Conservation (phyloP, 2,797 vertebrate genomes). For the Tamandua tetradactyla region DNA sequence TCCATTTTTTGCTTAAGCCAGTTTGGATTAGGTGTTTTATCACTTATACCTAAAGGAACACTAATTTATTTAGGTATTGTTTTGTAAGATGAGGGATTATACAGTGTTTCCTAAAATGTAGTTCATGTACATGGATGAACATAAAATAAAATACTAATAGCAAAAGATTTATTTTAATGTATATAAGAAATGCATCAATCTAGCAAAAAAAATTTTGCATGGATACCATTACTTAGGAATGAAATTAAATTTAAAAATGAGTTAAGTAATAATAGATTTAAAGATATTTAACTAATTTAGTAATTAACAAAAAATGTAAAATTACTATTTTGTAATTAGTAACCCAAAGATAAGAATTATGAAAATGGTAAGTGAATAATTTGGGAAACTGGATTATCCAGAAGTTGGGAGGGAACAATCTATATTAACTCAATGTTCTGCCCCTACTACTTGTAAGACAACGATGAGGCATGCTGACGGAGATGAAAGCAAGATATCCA, state of each 20-base stretch:
- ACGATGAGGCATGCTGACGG: neutral
- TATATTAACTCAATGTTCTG: neutral
- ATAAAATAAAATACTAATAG: neutral
- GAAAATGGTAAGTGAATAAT: neutral
- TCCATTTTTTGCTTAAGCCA: neutral
- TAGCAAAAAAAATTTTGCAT: constrained; percentile 26
- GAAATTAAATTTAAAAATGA: neutral
- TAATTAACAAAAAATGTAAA: no score
- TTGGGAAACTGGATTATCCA: neutral
- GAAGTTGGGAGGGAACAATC: neutral
- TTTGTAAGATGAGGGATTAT: neutral
- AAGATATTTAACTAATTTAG: neutral
- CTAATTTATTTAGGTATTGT: neutral
- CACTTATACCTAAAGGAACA: neutral
- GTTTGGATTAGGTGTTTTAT: neutral
- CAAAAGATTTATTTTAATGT: neutral
- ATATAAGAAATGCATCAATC: neutral
- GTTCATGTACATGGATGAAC: neutral
- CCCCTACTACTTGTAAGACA: no score
- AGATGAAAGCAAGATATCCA: neutral
- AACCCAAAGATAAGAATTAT: neutral
- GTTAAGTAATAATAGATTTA: neutral
- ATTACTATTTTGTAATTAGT: neutral
- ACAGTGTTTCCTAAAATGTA: neutral
- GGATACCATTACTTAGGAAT: neutral